Evolutionary conservation across 2,113 vertebrate species (phyloP).

Genomic region (Amia ocellicauda): DNA sequence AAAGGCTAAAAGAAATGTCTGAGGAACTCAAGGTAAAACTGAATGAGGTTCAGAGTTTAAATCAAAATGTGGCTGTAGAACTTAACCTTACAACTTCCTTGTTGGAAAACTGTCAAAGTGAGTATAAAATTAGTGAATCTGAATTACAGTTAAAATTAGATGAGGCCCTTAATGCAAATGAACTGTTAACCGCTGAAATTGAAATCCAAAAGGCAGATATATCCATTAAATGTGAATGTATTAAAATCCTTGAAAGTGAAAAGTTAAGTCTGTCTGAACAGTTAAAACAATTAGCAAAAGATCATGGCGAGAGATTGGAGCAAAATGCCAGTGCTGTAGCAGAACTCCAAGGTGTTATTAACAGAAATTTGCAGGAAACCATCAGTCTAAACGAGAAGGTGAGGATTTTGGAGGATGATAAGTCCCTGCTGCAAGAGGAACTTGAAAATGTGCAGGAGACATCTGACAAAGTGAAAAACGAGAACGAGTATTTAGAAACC

Average conservation of each 20-base stretch:
- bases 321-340: constrained; percentile 46
- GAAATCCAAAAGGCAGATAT: constrained; percentile 61
- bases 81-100: constrained; percentile 50
- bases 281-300: constrained; percentile 40
- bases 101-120: constrained; percentile 56
- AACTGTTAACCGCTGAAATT: constrained; percentile 56
- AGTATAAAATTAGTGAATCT: constrained; percentile 53
- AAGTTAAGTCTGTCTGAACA: constrained; percentile 51
- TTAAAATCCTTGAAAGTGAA: constrained; percentile 53
- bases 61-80: constrained; percentile 46
- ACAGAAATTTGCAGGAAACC: constrained; percentile 55
- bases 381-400: constrained; percentile 73
- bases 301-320: constrained; percentile 47
- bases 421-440: constrained; percentile 78
- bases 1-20: constrained; percentile 50
- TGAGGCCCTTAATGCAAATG: constrained; percentile 56
- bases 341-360: constrained; percentile 55
- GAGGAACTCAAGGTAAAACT: constrained; percentile 54
- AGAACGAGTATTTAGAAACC: constrained; percentile 78
- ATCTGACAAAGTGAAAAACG: constrained; percentile 77
- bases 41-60: constrained; percentile 58
- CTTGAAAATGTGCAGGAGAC: constrained; percentile 75
- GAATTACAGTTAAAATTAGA: constrained; percentile 63
- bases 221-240: constrained; percentile 52
- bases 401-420: constrained; percentile 79